Conservation (phyloP, 2,888 invertebrate genomes). For the Mesoligia furuncula region DNA sequence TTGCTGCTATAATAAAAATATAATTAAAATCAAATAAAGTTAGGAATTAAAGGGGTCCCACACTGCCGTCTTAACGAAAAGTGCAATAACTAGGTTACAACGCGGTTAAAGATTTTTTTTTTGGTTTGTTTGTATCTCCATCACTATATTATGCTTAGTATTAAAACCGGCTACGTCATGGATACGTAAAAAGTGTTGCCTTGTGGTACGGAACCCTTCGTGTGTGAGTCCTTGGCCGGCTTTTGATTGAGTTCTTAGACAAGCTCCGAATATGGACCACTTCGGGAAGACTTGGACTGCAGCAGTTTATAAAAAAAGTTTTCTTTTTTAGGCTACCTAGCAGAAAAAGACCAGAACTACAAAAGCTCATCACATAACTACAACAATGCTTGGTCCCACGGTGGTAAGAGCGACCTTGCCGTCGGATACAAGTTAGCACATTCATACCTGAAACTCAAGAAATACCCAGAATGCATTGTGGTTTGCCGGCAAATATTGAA, state of each 20-base stretch:
- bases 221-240: not conserved
- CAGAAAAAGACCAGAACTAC: slow-evolving; percentile 98
- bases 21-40: not conserved
- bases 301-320: not conserved
- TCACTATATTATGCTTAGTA: too few relatives aligned
- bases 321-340: slow-evolving; percentile 92
- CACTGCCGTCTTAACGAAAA: too few relatives aligned
- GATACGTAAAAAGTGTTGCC: too few relatives aligned
- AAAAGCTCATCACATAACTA: slow-evolving; percentile 95
- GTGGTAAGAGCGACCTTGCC: slow-evolving; percentile 95
- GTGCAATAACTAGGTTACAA: too few relatives aligned
- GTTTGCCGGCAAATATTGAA: slow-evolving; percentile 95
- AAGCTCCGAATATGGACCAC: not conserved
- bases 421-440: slow-evolving; percentile 98
- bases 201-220: not conserved
- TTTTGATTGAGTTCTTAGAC: not conserved
- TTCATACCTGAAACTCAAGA: slow-evolving; percentile 96
- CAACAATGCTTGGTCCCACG: slow-evolving; percentile 96
- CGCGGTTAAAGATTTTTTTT: too few relatives aligned
- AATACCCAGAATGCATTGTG: slow-evolving; percentile 97
- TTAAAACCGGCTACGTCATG: too few relatives aligned
- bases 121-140: too few relatives aligned
- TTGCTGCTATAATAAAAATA: not conserved
- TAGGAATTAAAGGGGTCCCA: not conserved
- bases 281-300: not conserved